Percentiles rank a stretch among this genome's conserved stretches.
Conservation (phyloP, 2,797 vertebrate genomes). For the Micromesistius poutassou region DNA sequence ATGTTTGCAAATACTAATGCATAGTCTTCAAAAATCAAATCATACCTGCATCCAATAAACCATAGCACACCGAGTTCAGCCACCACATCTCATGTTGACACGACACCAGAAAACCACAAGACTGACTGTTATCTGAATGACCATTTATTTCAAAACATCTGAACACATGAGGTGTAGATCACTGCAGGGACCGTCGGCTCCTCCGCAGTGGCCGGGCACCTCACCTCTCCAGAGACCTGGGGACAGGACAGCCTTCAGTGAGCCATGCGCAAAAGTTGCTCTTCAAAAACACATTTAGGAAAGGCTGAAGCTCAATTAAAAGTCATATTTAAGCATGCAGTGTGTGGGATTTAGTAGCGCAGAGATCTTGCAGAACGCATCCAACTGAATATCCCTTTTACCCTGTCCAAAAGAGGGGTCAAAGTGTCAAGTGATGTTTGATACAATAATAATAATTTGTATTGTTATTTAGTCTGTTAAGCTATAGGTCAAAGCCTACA, state of each 20-base stretch:
- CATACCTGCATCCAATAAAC: not conserved
- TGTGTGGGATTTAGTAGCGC: too few species aligned
- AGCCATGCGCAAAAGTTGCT: not conserved
- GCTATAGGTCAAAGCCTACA: too few species aligned
- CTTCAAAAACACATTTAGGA: not conserved
- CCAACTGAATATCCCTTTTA: too few species aligned
- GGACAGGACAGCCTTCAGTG: constrained; percentile 13
- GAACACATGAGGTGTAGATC: constrained; percentile 27
- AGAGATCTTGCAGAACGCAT: too few species aligned
- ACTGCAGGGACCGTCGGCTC: constrained; percentile 26
- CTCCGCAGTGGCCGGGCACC: constrained; percentile 24
- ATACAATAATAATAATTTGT: too few species aligned
- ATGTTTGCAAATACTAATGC: not conserved
- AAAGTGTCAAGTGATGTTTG: too few species aligned
- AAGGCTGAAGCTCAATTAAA: not conserved
- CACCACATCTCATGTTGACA: not conserved
- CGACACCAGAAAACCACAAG: not conserved
- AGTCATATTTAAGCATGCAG: too few species aligned
- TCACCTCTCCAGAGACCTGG: constrained; percentile 48
- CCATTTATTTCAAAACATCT: constrained; percentile 67
- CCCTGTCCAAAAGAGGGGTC: too few species aligned
- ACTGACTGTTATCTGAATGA: constrained; percentile 4
- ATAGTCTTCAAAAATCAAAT: not conserved
- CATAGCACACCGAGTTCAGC: not conserved
- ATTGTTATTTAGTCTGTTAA: too few species aligned